Percentiles rank a stretch among this genome's conserved stretches.
These are phyloP conservation scores for Equus przewalskii DNA, from an alignment of 2,113 vertebrate genomes.

Conservation along the genomic window DNA sequence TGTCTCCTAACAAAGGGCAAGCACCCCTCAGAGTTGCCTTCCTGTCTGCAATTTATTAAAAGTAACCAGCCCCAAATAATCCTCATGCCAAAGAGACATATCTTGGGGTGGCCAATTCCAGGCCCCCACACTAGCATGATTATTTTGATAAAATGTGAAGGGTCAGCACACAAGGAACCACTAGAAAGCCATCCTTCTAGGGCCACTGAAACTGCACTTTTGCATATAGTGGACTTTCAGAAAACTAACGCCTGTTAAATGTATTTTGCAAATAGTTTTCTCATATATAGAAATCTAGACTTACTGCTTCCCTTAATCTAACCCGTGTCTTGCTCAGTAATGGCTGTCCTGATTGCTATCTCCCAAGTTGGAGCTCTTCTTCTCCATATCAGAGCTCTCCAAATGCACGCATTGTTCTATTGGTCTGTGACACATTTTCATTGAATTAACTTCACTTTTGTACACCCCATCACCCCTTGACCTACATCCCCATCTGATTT, in stretches of 20 bases:
- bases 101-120: too few species aligned
- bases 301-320: not conserved
- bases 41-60: too few species aligned
- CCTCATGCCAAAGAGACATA: too few species aligned
- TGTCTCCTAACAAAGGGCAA: too few species aligned
- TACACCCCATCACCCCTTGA: not conserved
- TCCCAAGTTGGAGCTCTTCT: not conserved
- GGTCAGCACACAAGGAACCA: not conserved
- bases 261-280: slow-evolving; percentile 47
- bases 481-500: not conserved
- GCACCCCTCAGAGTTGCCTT: too few species aligned
- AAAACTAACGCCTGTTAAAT: not conserved
- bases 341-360: not conserved
- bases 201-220: not conserved
- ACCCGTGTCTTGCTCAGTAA: not conserved
- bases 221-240: not conserved
- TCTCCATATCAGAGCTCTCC: not conserved
- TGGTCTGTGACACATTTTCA: not conserved
- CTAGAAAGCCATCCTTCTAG: not conserved
- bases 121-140: not conserved
- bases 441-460: not conserved
- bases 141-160: not conserved
- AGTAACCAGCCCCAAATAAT: too few species aligned
- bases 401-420: not conserved
- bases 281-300: not conserved